A percentile compares a stretch with the other conserved stretches of the same genome.
phyloP scores from a whole-genome alignment of 2,888 invertebrate species.

The Isoperla grammatica region DNA sequence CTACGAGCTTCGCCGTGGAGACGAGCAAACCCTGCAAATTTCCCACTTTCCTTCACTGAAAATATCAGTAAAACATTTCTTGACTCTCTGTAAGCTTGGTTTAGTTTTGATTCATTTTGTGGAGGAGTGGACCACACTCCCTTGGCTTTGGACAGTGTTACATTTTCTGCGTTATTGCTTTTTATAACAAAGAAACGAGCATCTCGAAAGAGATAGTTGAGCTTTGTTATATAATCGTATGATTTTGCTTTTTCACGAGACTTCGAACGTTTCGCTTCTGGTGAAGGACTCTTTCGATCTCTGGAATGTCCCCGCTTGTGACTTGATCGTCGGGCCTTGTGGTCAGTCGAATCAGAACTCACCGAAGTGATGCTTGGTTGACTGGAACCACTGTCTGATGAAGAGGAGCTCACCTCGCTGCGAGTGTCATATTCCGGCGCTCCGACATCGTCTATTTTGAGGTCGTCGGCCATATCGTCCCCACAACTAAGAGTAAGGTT shows the following conservation, averaged over 20 bases:
- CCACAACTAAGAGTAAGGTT: conserved; percentile 27
- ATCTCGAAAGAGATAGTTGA: conserved; percentile 92
- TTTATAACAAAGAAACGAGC: conserved; percentile 94
- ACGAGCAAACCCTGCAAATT: conserved; percentile 91
- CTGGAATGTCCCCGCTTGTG: conserved; percentile 28
- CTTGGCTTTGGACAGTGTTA: conserved; percentile 88
- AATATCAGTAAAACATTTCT: conserved; percentile 93
- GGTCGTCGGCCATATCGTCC: conserved; percentile 51
- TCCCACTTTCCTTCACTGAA: conserved; percentile 97
- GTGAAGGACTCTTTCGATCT: conserved; percentile 38
- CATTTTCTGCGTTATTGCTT: conserved; percentile 96
- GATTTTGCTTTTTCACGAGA: conserved; percentile 52
- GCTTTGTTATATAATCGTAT: conserved; percentile 80
- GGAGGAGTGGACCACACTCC: conserved; percentile 98
- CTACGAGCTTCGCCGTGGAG: conserved; percentile 82
- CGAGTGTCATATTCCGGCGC: conserved; percentile 67
- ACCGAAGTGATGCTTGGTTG: conserved; percentile 74
- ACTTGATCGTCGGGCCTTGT: conserved; percentile 41
- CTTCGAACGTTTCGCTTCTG: conserved; percentile 42
- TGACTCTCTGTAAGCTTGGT: conserved; percentile 88
- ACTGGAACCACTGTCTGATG: conserved; percentile 61
- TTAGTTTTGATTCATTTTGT: conserved; percentile 93
- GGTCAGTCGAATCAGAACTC: conserved; percentile 58
- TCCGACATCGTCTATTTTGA: conserved; percentile 64
- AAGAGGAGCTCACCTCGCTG: conserved; percentile 83